These are phyloP conservation scores for Chiloscyllium punctatum DNA, from an alignment of 2,797 vertebrate genomes.

Conservation along the genomic window DNA sequence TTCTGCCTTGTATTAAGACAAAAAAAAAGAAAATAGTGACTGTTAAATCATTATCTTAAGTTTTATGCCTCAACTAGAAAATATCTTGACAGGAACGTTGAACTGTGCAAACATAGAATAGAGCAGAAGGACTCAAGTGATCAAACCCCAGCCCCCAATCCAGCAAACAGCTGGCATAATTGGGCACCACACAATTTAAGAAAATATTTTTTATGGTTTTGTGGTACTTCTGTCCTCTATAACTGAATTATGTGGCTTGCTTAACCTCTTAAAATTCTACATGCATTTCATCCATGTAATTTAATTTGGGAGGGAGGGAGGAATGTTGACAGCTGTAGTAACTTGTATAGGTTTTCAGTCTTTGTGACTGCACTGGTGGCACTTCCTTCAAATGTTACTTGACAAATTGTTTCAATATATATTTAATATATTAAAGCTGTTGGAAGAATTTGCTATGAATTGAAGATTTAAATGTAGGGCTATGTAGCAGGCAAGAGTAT, in stretches of 20 bases:
- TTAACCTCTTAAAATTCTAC: conserved; percentile 17
- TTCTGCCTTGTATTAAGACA: background rate
- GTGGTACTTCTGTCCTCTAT: background rate
- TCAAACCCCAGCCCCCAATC: too few relatives aligned
- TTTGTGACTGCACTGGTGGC: background rate
- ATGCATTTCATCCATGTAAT: conserved; percentile 26
- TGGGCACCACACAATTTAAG: background rate
- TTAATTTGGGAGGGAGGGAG: background rate
- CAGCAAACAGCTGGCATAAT: background rate
- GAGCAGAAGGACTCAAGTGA: background rate
- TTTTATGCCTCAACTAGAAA: background rate
- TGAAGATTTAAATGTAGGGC: conserved; percentile 29
- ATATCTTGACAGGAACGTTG: background rate
- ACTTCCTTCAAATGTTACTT: conserved; percentile 15
- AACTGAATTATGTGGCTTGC: background rate
- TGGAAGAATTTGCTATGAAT: conserved; percentile 24
- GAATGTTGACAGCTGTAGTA: conserved; percentile 3
- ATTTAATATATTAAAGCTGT: conserved; percentile 14
- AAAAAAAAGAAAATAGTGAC: background rate
- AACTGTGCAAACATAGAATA: background rate
- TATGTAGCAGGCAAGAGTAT: conserved; percentile 32
- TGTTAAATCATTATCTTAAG: background rate
- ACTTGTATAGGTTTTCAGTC: conserved; percentile 6
- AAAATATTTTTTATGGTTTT: background rate
- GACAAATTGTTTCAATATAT: background rate